Conservation (phyloP, 1,140 invertebrate genomes). For the Zaprionus ornatus region DNA sequence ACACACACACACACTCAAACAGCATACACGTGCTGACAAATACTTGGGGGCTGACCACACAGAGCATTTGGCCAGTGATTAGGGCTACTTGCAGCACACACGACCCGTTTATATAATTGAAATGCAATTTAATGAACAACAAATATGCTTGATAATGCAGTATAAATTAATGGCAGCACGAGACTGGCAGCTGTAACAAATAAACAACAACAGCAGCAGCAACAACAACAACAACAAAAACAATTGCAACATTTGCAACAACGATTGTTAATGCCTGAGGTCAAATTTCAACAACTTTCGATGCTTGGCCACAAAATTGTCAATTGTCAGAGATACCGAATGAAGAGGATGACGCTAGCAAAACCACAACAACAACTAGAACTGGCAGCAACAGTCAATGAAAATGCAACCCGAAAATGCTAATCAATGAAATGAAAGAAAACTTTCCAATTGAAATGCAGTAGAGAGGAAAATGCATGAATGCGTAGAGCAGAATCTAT, state of each 20-base stretch:
- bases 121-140: slow-evolving; percentile 79
- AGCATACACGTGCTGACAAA: slow-evolving; percentile 25
- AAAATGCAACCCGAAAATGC: slow-evolving; percentile 2
- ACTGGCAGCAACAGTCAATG: background rate
- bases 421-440: background rate
- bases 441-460: background rate
- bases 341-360: background rate
- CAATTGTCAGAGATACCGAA: slow-evolving; percentile 25
- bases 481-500: too few relatives aligned
- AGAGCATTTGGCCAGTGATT: slow-evolving; percentile 65
- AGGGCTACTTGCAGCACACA: slow-evolving; percentile 52
- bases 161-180: slow-evolving; percentile 64
- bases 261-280: slow-evolving; percentile 24
- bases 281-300: slow-evolving; percentile 19
- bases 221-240: slow-evolving; percentile 23
- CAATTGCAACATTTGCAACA: slow-evolving; percentile 2
- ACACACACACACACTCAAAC: slow-evolving; percentile 16
- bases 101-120: slow-evolving; percentile 55
- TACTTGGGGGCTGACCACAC: slow-evolving; percentile 65
- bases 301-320: slow-evolving; percentile 33
- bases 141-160: slow-evolving; percentile 71
- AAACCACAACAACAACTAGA: background rate
- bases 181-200: slow-evolving; percentile 20
- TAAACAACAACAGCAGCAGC: slow-evolving; percentile 17
- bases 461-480: background rate